Conservation (phyloP, 1,140 invertebrate genomes). For the Drosophila bocki region DNA sequence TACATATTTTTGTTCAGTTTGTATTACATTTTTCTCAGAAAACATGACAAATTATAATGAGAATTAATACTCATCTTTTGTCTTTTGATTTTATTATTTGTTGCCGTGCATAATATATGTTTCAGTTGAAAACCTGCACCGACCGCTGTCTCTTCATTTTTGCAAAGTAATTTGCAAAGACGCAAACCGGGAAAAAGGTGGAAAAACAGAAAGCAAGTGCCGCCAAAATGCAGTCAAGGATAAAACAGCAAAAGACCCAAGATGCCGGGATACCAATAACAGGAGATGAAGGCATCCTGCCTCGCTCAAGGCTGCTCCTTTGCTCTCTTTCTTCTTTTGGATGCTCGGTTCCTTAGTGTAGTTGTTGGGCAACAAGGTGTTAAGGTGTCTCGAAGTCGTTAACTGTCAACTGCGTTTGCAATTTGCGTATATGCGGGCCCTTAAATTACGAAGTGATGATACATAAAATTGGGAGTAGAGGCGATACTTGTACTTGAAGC, state of each 20-base stretch:
- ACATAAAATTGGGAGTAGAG: not conserved
- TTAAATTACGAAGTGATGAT: conserved; percentile 17
- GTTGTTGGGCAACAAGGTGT: conserved; percentile 64
- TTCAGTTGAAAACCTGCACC: not conserved
- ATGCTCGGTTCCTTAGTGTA: conserved; percentile 1
- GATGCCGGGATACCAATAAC: conserved; percentile 35
- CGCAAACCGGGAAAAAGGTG: conserved; percentile 41
- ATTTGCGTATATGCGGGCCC: conserved; percentile 57
- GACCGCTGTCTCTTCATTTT: conserved; percentile 75
- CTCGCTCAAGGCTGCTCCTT: conserved; percentile 47
- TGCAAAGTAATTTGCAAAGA: conserved; percentile 84
- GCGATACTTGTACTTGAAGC: not conserved
- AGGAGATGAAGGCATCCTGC: conserved; percentile 36
- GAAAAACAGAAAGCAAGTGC: conserved; percentile 75
- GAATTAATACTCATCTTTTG: not conserved
- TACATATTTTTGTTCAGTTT: not conserved
- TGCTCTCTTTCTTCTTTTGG: not conserved
- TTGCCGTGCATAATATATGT: conserved; percentile 8
- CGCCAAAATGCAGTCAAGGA: conserved; percentile 81
- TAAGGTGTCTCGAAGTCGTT: conserved; percentile 63
- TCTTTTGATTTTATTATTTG: not conserved
- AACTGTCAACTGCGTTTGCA: conserved; percentile 44
- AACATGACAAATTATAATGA: not conserved
- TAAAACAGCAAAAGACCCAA: conserved; percentile 58
- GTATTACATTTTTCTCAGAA: not conserved